Evolutionary conservation across 64 coral and sea anemone genomes (phyloP).

Genomic region (Actinia tenebrosa): DNA sequence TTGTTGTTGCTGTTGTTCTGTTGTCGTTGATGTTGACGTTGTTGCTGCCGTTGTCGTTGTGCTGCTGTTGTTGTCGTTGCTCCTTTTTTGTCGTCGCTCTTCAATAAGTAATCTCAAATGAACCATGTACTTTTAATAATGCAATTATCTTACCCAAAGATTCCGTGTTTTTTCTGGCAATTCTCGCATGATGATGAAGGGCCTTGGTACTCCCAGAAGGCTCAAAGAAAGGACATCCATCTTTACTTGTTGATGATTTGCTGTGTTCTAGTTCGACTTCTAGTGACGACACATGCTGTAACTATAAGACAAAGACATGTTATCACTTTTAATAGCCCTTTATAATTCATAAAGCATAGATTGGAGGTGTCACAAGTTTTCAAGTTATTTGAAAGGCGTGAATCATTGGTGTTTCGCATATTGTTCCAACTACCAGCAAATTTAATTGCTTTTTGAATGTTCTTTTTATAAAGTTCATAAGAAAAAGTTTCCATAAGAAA

Average conservation of each 20-base stretch:
- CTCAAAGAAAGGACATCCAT: conserved; percentile 73
- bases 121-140: too few relatives aligned
- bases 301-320: conserved; percentile 13
- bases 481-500: too few relatives aligned
- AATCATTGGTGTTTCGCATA: too few relatives aligned
- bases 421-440: too few relatives aligned
- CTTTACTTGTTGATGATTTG: conserved; percentile 24
- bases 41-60: too few relatives aligned
- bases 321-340: not conserved
- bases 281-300: conserved; percentile 52
- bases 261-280: conserved; percentile 66
- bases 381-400: too few relatives aligned
- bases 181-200: conserved; percentile 73
- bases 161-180: conserved; percentile 65
- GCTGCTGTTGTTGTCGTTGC: too few relatives aligned
- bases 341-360: too few relatives aligned
- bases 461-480: too few relatives aligned
- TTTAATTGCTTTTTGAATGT: too few relatives aligned
- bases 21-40: not conserved
- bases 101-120: too few relatives aligned
- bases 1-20: not conserved
- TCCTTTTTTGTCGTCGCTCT: not conserved
- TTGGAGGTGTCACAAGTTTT: too few relatives aligned
- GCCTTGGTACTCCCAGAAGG: conserved; percentile 56
- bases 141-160: conserved; percentile 30